Evolutionary conservation across 2,113 vertebrate species (phyloP).

Genomic region (human (Homo sapiens)): DNA sequence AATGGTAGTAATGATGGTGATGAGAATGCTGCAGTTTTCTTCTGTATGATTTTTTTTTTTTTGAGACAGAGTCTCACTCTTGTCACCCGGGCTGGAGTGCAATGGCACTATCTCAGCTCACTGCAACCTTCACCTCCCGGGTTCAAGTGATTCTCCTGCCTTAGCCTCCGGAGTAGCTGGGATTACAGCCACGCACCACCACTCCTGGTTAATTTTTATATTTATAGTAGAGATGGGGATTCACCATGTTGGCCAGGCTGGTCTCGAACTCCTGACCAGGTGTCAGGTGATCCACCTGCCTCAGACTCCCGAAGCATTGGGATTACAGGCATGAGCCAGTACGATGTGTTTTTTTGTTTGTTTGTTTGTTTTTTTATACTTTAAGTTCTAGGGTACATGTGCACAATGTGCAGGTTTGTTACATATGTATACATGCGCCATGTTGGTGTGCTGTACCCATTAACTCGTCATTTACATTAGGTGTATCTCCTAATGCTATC

Average conservation of each 20-base stretch:
- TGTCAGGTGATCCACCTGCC: not conserved
- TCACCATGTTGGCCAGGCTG: not conserved
- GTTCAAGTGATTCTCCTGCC: not conserved
- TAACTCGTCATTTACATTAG: too few species aligned
- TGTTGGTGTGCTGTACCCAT: too few species aligned
- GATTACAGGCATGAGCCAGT: not conserved
- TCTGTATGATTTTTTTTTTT: not conserved
- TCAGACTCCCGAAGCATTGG: not conserved
- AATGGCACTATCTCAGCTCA: not conserved
- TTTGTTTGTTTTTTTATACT: too few species aligned
- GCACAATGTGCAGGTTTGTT: too few species aligned
- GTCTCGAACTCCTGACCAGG: not conserved
- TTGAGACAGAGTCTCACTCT: accelerated
- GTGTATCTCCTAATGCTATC: too few species aligned
- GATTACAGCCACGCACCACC: not conserved
- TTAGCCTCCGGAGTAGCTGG: not conserved
- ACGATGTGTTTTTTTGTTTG: too few species aligned
- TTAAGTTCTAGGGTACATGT: too few species aligned
- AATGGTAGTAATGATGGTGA: accelerated
- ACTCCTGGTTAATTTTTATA: not conserved
- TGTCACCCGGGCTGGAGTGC: not conserved
- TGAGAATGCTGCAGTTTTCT: accelerated
- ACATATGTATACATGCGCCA: too few species aligned
- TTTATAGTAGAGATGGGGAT: not conserved
- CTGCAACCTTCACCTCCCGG: not conserved